Evolutionary conservation across 2,888 invertebrate genomes (phyloP), one percentile per base, ranked within the genome.

Genomic region (Mythimna pallens): DNA sequence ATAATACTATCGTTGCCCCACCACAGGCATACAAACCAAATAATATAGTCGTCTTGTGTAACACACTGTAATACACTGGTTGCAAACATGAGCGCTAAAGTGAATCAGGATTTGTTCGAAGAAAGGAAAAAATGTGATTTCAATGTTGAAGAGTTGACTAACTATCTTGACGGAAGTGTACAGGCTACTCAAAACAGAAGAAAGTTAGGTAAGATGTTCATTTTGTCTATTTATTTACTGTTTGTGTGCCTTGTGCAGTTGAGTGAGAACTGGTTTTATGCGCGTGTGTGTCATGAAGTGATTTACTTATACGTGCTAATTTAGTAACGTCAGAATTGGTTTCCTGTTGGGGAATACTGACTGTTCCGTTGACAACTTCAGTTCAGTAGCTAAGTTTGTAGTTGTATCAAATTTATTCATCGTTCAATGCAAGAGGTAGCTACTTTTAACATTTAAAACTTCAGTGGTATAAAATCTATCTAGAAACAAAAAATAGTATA

Each of bases 71-170:
- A 12, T 40, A 43, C n/a, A 25, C n/a, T 14, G 22, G 36, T 57
- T 66, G 30, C 14, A 80, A 85, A 54, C 10, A 85, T 85, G 85
- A 69, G 63, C 36, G 58, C 59, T 55, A 89, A 88, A 85, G 92
- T 97, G 12, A 98, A 98, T 91, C 94, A 96, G 70, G 98, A 98
- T 94, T 95, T 98, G 74, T 93, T 95, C 72, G 97, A 94, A 76
- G 98, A 98, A 92, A 97, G 98, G 66, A 93, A 96, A 50, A 97
- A 97, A 83, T 98, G 98, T 88, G 97, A 97, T 62, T 98, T 98
- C 90, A 94, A 97, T 91, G 93, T 97, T 0, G 93, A 96, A 79
- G 99, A 99, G 92, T 94, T 99, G 83, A 98, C 98, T 0, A 93
- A 98, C 88, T 97, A 98, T 85, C 94, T 98, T 83, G 98, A 98